These are phyloP conservation scores for Sinopyrophorus schimmeli DNA, from an alignment of 2,888 invertebrate species.

Conservation along the genomic window DNA sequence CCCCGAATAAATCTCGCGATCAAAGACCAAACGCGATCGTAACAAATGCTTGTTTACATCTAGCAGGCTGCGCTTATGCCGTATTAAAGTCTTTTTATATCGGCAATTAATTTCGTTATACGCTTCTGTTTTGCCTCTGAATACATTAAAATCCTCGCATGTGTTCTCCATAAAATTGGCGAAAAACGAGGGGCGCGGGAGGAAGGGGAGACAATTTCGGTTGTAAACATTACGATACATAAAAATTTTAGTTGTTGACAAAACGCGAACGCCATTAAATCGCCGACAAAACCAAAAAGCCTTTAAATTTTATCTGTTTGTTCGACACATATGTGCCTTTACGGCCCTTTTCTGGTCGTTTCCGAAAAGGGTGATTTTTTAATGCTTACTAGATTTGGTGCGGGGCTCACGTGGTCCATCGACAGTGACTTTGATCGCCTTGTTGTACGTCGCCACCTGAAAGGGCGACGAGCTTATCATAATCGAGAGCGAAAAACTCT, in stretches of 20 bases:
- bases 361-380: constrained; percentile 33
- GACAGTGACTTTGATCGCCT: constrained; percentile 99
- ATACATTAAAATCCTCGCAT: constrained; percentile 21
- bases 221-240: constrained; percentile 28
- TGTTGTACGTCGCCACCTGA: constrained; percentile 91
- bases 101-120: constrained; percentile 23
- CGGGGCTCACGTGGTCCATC: constrained; percentile 98
- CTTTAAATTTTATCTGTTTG: constrained; percentile 49
- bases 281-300: constrained; percentile 48
- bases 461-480: constrained; percentile 78
- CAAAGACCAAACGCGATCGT: constrained; percentile 20
- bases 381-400: constrained; percentile 91
- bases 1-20: constrained; percentile 18
- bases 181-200: constrained; percentile 8
- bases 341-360: constrained; percentile 38
- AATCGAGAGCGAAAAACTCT: constrained; percentile 94
- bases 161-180: constrained; percentile 26
- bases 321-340: constrained; percentile 42
- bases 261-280: constrained; percentile 36
- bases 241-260: constrained; percentile 32
- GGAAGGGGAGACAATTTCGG: constrained; percentile 15
- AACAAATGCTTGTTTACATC: constrained; percentile 28
- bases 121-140: constrained; percentile 17
- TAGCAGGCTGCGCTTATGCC: constrained; percentile 15
- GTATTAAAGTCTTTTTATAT: constrained; percentile 28